A percentile compares a stretch with the other conserved stretches of the same genome.
These are phyloP conservation scores for Muntiacus reevesi DNA, from an alignment of 2,113 vertebrate genomes.

Conservation along the genomic window DNA sequence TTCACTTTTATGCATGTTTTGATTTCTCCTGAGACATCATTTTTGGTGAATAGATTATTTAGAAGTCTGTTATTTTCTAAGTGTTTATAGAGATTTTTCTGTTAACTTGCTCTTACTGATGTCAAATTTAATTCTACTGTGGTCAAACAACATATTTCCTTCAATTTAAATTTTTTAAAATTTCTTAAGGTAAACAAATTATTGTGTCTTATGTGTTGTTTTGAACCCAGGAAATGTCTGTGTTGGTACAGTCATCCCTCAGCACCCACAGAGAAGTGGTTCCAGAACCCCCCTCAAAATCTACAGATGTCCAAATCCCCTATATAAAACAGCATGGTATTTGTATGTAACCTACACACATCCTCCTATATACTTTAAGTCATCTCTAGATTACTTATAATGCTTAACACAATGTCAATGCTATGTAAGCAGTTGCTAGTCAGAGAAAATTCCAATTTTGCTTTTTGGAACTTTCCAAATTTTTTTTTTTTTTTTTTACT, in stretches of 20 bases:
- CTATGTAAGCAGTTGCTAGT: background rate
- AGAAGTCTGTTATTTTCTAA: background rate
- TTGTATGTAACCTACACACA: no score
- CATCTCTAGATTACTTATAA: background rate
- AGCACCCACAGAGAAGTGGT: background rate
- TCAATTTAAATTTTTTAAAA: background rate
- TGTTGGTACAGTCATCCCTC: background rate
- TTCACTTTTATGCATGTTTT: background rate
- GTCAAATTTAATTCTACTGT: background rate
- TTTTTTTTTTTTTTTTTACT: background rate
- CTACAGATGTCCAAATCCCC: background rate
- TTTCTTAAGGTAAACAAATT: background rate
- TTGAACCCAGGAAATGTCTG: background rate
- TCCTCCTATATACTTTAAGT: background rate
- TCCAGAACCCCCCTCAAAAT: background rate
- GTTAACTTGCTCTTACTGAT: background rate
- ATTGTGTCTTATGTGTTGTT: background rate
- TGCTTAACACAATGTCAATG: background rate
- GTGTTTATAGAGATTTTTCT: background rate
- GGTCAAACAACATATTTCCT: background rate
- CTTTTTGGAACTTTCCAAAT: background rate
- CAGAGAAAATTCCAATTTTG: background rate
- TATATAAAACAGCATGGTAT: background rate
- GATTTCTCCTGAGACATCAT: background rate
- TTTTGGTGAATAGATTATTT: background rate